Conservation (phyloP, 1,140 invertebrate species). For the Brachionus rubens region DNA sequence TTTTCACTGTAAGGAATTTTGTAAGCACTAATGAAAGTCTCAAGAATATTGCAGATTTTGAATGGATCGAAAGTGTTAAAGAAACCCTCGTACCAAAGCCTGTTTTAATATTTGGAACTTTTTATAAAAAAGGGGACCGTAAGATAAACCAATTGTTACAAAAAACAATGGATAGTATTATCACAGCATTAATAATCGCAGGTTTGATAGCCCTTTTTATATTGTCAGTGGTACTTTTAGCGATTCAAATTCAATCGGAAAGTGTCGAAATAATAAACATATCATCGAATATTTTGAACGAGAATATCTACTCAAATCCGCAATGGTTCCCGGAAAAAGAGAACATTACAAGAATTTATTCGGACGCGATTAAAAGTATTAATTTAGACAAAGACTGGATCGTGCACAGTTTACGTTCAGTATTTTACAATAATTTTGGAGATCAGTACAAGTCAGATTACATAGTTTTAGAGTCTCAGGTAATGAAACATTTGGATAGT, state of each 20-base stretch:
- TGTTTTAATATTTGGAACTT: background rate
- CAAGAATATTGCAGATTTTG: background rate
- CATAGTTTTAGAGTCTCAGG: constrained; percentile 74
- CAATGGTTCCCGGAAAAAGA: constrained; percentile 67
- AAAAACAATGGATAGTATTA: constrained; percentile 6
- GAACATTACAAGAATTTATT: constrained; percentile 67
- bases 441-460: constrained; percentile 55
- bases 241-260: constrained; percentile 22
- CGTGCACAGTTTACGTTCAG: constrained; percentile 69
- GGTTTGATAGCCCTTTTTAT: constrained; percentile 28
- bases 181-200: constrained; percentile 24
- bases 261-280: constrained; percentile 21
- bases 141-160: constrained; percentile 14
- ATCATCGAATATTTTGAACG: background rate
- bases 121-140: background rate
- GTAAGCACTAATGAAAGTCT: background rate
- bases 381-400: constrained; percentile 81
- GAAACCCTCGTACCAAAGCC: background rate
- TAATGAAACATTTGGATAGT: constrained; percentile 78
- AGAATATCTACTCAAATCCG: constrained; percentile 15
- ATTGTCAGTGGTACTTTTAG: constrained; percentile 39
- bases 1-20: background rate
- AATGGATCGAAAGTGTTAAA: background rate
- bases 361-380: constrained; percentile 82
- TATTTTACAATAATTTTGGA: constrained; percentile 46